phyloP scores from a whole-genome alignment of 2,888 invertebrate species.

The Aphodius sticticus region DNA sequence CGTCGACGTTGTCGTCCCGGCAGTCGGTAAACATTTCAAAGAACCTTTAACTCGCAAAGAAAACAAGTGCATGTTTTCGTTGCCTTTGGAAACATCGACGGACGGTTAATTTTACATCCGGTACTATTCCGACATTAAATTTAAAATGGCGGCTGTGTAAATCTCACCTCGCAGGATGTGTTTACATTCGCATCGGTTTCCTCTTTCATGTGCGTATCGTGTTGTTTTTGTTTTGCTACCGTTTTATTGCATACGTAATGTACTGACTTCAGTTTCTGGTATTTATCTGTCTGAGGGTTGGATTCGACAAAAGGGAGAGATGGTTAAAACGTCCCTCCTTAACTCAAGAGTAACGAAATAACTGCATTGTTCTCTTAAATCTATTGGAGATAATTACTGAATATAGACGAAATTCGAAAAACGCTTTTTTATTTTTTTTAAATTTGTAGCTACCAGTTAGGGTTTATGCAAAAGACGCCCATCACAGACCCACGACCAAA shows the following conservation, averaged over 20 bases:
- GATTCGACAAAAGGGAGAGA: too few species aligned
- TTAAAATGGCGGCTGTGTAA: slow-evolving; percentile 11
- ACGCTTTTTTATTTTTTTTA: too few species aligned
- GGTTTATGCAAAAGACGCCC: too few species aligned
- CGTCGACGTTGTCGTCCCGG: slow-evolving; percentile 6
- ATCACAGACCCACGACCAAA: too few species aligned
- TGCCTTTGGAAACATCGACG: slow-evolving; percentile 29
- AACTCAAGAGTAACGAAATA: too few species aligned
- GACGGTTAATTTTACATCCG: slow-evolving; percentile 22
- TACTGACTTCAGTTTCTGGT: background rate
- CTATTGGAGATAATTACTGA: too few species aligned
- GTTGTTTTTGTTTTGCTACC: background rate
- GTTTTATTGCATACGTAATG: background rate
- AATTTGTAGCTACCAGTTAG: too few species aligned
- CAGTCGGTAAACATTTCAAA: slow-evolving; percentile 31
- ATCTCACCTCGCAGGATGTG: background rate
- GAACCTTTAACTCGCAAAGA: slow-evolving; percentile 24
- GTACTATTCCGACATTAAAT: background rate
- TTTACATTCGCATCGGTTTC: background rate
- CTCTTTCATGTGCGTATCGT: background rate
- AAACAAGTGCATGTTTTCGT: slow-evolving; percentile 29
- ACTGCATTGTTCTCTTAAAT: too few species aligned
- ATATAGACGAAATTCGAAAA: too few species aligned
- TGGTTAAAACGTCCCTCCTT: too few species aligned
- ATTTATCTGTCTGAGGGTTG: too few species aligned